Evolutionary conservation across 2,888 invertebrate species (phyloP).

Genomic region (Syrphus vitripennis): DNA sequence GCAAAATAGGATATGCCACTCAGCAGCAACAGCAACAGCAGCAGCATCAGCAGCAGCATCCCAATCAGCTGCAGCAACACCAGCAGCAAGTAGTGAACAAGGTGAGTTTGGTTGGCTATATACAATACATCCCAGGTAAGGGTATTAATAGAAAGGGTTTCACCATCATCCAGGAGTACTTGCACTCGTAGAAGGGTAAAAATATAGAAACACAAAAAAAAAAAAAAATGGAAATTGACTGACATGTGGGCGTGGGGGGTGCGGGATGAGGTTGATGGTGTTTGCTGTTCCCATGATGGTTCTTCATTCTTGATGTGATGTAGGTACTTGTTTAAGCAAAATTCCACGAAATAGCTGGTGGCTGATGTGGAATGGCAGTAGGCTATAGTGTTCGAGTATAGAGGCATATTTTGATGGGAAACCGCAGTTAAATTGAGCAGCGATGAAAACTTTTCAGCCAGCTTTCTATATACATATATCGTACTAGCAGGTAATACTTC

Average conservation of each 20-base stretch:
- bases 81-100: conserved; percentile 75
- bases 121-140: not conserved
- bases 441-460: conserved; percentile 42
- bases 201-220: not conserved
- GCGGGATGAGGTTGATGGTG: no score
- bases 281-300: not conserved
- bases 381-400: not conserved
- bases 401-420: conserved; percentile 13
- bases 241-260: not conserved
- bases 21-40: conserved; percentile 75
- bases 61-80: conserved; percentile 73
- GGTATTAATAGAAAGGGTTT: not conserved
- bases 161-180: not conserved
- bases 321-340: not conserved
- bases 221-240: not conserved
- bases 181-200: not conserved
- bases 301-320: not conserved
- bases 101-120: conserved; percentile 72
- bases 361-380: not conserved
- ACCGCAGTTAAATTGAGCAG: conserved; percentile 65
- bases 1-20: conserved; percentile 78
- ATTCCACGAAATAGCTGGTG: conserved; percentile 1
- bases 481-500: conserved; percentile 1
- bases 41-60: conserved; percentile 74
- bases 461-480: not conserved